A percentile compares a stretch with the other conserved stretches of the same genome.
phyloP scores from a whole-genome alignment of 2,797 vertebrate species.

The Denticeps clupeoides region DNA sequence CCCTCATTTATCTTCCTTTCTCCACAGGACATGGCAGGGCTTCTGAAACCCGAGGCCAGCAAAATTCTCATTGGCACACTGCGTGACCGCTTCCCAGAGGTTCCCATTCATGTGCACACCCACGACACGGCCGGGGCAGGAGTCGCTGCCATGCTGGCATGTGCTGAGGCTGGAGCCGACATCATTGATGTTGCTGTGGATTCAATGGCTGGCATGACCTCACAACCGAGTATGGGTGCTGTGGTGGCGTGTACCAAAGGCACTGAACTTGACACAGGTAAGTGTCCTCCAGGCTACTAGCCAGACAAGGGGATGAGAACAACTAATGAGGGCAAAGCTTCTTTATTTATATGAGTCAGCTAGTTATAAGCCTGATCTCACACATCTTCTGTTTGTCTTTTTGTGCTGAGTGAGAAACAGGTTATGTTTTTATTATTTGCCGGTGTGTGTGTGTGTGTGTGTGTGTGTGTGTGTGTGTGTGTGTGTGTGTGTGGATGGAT shows the following conservation, averaged over 20 bases:
- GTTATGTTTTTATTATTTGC: not conserved
- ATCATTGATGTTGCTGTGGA: constrained; percentile 87
- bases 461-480: not conserved
- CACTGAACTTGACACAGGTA: constrained; percentile 78
- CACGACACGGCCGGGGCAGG: constrained; percentile 87
- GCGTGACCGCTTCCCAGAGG: constrained; percentile 74
- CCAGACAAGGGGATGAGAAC: constrained; percentile 1
- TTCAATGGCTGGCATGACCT: constrained; percentile 93
- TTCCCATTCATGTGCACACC: constrained; percentile 84
- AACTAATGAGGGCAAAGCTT: too few relatives aligned
- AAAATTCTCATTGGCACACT: constrained; percentile 69
- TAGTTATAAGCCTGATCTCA: too few relatives aligned
- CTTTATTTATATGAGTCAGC: too few relatives aligned
- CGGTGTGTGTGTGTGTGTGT: not conserved
- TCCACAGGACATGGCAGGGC: constrained; percentile 81
- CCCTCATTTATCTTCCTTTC: not conserved
- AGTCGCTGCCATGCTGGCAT: constrained; percentile 85
- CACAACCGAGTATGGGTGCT: constrained; percentile 93
- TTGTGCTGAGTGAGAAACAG: not conserved
- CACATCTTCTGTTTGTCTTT: not conserved
- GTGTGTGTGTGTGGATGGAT: not conserved
- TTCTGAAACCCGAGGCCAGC: constrained; percentile 73
- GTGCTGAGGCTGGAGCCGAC: constrained; percentile 76
- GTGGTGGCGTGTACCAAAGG: constrained; percentile 79
- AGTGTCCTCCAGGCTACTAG: constrained; percentile 7